Percentiles rank a stretch among this genome's conserved stretches.
These are phyloP conservation scores for Drosophila sp. DNA, from an alignment of 1,140 invertebrate species.

Conservation along the genomic window DNA sequence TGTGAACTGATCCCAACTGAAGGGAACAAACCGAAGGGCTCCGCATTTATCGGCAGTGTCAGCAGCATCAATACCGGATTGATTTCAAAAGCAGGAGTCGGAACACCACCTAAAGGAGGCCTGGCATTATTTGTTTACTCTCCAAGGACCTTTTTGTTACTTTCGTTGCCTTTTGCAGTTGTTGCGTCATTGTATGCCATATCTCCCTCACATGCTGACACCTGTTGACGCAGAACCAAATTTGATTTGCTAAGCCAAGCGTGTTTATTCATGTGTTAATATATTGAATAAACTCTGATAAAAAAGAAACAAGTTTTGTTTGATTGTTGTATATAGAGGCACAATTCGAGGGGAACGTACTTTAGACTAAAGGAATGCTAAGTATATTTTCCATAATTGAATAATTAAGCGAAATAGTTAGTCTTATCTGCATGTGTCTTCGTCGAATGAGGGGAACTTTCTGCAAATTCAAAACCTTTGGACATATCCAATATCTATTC, in stretches of 20 bases:
- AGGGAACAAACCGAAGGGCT: conserved; percentile 37
- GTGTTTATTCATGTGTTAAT: not conserved
- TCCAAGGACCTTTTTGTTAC: conserved; percentile 12
- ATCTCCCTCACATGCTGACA: conserved; percentile 33
- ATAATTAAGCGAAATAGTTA: no score
- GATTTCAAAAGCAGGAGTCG: conserved; percentile 45
- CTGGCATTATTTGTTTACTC: conserved; percentile 36
- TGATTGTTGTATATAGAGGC: no score
- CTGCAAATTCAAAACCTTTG: no score
- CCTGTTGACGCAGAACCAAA: conserved; percentile 34
- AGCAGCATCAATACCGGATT: conserved; percentile 53
- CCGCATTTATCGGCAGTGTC: conserved; percentile 53
- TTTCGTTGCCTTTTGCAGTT: conserved; percentile 8
- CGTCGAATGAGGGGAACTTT: no score
- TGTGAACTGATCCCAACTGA: conserved; percentile 6
- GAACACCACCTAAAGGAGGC: conserved; percentile 6
- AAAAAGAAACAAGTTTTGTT: not conserved
- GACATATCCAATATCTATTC: no score
- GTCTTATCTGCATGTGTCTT: no score
- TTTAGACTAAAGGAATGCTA: no score
- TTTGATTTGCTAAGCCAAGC: conserved; percentile 1
- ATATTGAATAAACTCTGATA: not conserved
- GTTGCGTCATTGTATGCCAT: conserved; percentile 31
- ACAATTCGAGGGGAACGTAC: no score
- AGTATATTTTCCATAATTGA: no score